Percentiles rank a stretch among this genome's conserved stretches.
phyloP scores from a whole-genome alignment of 1,140 invertebrate species.

The Tetramorium parvispinum region DNA sequence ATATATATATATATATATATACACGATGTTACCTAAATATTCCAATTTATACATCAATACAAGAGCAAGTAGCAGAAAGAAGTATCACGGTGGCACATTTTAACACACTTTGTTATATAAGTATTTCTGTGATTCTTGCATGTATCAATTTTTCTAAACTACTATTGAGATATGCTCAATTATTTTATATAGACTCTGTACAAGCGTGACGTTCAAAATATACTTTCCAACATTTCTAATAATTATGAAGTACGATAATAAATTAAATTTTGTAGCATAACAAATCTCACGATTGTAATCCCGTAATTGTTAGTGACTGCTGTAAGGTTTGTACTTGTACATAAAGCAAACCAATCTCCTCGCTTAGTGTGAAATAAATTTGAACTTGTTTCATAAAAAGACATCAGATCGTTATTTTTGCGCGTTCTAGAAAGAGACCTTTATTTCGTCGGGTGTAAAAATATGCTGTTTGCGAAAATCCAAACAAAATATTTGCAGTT shows the following conservation, averaged over 20 bases:
- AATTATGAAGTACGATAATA: constrained; percentile 29
- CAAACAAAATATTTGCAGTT: constrained; percentile 58
- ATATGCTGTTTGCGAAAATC: constrained; percentile 49
- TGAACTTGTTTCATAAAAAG: constrained; percentile 27
- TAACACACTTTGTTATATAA: constrained; percentile 35
- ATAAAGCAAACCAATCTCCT: constrained; percentile 10
- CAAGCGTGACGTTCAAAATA: constrained; percentile 49
- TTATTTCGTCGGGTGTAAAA: constrained; percentile 43
- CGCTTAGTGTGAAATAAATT: constrained; percentile 49
- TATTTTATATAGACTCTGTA: constrained; percentile 50
- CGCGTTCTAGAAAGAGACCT: neutral
- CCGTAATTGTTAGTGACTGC: constrained; percentile 22
- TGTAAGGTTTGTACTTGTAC: constrained; percentile 48
- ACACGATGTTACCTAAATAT: constrained; percentile 22
- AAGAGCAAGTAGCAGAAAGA: constrained; percentile 21
- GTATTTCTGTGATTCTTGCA: constrained; percentile 55
- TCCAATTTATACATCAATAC: constrained; percentile 38
- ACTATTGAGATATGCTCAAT: constrained; percentile 54
- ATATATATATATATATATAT: constrained; percentile 5
- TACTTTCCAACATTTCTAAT: constrained; percentile 37
- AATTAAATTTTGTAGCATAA: constrained; percentile 55
- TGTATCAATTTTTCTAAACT: constrained; percentile 53
- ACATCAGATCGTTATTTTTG: neutral
- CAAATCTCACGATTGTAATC: constrained; percentile 40
- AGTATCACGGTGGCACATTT: constrained; percentile 47